Conservation (phyloP, 2,797 vertebrate genomes). For the Muraenolepis orangiensis region DNA sequence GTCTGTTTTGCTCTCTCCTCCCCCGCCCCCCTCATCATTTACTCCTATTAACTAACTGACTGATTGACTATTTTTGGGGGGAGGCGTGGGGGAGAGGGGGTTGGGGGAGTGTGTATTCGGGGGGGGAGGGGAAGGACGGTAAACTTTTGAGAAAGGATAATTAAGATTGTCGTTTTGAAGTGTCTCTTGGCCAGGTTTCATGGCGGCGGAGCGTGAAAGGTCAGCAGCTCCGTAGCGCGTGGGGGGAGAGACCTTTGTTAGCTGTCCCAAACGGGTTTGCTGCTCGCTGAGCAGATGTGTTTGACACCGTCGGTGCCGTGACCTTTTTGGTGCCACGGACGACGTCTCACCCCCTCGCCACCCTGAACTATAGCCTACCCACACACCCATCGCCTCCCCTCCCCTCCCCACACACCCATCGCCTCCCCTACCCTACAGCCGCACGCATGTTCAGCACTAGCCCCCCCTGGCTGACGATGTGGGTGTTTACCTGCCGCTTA, state of each 20-base stretch:
- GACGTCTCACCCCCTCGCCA: constrained; percentile 59
- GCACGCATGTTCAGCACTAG: constrained; percentile 34
- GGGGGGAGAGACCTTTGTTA: constrained; percentile 67
- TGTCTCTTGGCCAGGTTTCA: constrained; percentile 54
- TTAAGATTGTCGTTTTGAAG: constrained; percentile 70
- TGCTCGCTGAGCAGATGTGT: constrained; percentile 68
- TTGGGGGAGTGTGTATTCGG: constrained; percentile 40
- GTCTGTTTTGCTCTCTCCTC: constrained; percentile 41
- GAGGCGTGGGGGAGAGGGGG: constrained; percentile 24
- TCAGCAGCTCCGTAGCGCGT: constrained; percentile 64
- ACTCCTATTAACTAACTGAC: constrained; percentile 52
- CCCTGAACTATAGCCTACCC: constrained; percentile 26
- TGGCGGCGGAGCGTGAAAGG: constrained; percentile 67
- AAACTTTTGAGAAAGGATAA: constrained; percentile 66
- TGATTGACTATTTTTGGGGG: constrained; percentile 51
- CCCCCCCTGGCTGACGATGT: constrained; percentile 44
- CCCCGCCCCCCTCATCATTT: constrained; percentile 25
- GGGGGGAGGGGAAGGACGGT: constrained; percentile 1
- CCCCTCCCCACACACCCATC: not conserved
- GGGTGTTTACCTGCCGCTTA: no score
- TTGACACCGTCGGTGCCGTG: constrained; percentile 64
- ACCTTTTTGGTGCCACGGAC: constrained; percentile 74
- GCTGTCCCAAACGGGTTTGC: constrained; percentile 67
- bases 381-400: not conserved
- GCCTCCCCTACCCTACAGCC: not conserved